Conservation (phyloP, 2,113 vertebrate species). For the Muscicapa adusta region DNA sequence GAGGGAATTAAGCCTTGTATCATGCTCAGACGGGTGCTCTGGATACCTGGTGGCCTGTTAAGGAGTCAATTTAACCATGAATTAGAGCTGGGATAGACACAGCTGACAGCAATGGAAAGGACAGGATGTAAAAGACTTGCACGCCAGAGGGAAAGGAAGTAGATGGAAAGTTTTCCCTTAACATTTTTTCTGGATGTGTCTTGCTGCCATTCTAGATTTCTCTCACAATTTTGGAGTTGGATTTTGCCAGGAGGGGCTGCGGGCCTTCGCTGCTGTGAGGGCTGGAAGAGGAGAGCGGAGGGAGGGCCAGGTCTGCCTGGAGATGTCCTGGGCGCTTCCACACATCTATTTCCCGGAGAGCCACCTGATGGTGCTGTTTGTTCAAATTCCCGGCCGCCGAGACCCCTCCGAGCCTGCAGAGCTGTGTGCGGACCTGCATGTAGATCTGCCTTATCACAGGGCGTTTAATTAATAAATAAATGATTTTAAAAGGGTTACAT, state of each 20-base stretch:
- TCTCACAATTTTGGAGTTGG: not conserved
- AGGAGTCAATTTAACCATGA: not conserved
- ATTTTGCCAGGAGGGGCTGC: not conserved
- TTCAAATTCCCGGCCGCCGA: not conserved
- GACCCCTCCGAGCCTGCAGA: not conserved
- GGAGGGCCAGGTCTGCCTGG: not conserved
- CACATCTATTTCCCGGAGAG: not conserved
- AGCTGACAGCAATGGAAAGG: not conserved
- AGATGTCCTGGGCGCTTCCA: not conserved
- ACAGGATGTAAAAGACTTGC: no score
- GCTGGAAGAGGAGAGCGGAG: not conserved
- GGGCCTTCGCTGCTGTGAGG: not conserved
- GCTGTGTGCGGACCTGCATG: conserved; percentile 26
- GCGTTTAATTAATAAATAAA: conserved; percentile 14
- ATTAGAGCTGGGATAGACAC: not conserved
- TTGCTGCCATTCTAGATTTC: not conserved
- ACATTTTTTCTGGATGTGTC: not conserved
- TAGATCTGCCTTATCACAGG: not conserved
- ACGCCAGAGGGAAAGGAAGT: not conserved
- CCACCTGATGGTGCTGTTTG: conserved; percentile 69
- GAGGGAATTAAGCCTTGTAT: not conserved
- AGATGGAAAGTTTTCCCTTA: not conserved
- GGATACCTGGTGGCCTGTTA: not conserved
- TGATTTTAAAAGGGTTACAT: not conserved
- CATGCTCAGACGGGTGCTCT: accelerated